Evolutionary conservation across 2,797 vertebrate species (phyloP), one percentile per base, ranked within the genome.

Genomic region (Melanotaenia parkinsoni): DNA sequence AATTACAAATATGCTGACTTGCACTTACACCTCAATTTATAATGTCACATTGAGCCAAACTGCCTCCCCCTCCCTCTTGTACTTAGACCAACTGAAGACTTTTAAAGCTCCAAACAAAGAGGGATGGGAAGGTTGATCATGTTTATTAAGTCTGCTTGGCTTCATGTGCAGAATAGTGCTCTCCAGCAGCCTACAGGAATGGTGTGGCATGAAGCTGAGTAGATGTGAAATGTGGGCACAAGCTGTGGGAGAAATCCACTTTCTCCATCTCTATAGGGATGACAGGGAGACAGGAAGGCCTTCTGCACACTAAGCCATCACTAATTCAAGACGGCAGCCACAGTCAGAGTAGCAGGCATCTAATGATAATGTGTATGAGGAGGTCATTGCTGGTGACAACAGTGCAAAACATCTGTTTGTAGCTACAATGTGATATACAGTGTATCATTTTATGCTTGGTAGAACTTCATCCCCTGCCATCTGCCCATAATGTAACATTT

Each of bases 321-420:
- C 91, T 92, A 93, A 94, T 91, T 86, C 81, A 90, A 90, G 90
- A 86, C 76, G 92, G 90, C 92, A 94, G 78, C 83, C 77, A 76
- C 76, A 91, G 91, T 91, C 88, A 84, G 74, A 91, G 73, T 80
- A 88, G 86, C 90, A 86, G 87, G 86, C 89, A 83, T 91, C 85
- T 88, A 90, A 91, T 91, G 91, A 89, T 92, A 89, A 91, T 86
- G 86, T 91, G 84, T 90, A 86, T 86, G 86, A 86, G 86, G 90
- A 92, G 89, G 90, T 92, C 91, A 89, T 70, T 70, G 79, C 87
- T 82, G 81, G 88, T 90, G 89, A 93, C 91, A 87, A 82, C 74
- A 63, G 80, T 81, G 86, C 87, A 86, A 91, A 93, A 90, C 91
- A 94, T 91, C 89, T 94, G 91, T 90, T 91, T 84, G 86, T 83